Percentiles rank a stretch among this genome's conserved stretches.
phyloP scores from a whole-genome alignment of 2,113 vertebrate genomes.

The Macroglossus sobrinus region DNA sequence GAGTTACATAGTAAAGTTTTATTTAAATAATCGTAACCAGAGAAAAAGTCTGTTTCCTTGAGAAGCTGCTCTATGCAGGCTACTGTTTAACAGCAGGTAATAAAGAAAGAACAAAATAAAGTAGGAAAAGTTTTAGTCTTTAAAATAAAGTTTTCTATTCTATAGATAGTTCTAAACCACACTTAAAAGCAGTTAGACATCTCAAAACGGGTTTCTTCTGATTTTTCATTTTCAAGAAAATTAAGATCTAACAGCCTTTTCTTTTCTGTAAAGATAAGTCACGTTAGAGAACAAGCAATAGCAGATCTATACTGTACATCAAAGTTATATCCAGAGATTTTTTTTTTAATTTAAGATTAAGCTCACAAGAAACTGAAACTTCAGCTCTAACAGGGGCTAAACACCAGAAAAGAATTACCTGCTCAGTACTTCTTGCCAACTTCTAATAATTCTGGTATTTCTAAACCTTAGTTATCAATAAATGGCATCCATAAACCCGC shows the following conservation, averaged over 20 bases:
- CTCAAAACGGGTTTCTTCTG: constrained; percentile 19
- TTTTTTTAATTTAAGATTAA: constrained; percentile 1
- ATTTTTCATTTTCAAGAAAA: constrained; percentile 1
- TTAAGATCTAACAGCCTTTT: neutral
- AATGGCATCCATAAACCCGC: neutral
- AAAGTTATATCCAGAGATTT: neutral
- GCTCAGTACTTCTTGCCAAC: neutral
- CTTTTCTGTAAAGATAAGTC: constrained; percentile 12
- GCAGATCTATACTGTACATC: neutral
- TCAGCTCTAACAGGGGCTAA: neutral
- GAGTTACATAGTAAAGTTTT: constrained; percentile 77
- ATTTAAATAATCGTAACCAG: constrained; percentile 79
- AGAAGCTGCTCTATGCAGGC: neutral
- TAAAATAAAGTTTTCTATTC: constrained; percentile 35
- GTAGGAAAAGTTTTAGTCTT: constrained; percentile 39
- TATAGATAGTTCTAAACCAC: constrained; percentile 39
- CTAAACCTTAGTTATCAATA: constrained; percentile 23
- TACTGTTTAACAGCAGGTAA: constrained; percentile 19
- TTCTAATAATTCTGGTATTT: constrained; percentile 49
- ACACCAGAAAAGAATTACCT: neutral
- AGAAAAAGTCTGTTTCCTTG: constrained; percentile 67
- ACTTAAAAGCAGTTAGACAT: constrained; percentile 1
- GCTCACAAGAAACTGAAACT: constrained; percentile 27
- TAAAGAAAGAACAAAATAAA: constrained; percentile 27
- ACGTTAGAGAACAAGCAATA: neutral